A percentile compares a stretch with the other conserved stretches of the same genome.
These are phyloP conservation scores for Hemitrygon akajei DNA, from an alignment of 2,797 vertebrate genomes.

Conservation along the genomic window DNA sequence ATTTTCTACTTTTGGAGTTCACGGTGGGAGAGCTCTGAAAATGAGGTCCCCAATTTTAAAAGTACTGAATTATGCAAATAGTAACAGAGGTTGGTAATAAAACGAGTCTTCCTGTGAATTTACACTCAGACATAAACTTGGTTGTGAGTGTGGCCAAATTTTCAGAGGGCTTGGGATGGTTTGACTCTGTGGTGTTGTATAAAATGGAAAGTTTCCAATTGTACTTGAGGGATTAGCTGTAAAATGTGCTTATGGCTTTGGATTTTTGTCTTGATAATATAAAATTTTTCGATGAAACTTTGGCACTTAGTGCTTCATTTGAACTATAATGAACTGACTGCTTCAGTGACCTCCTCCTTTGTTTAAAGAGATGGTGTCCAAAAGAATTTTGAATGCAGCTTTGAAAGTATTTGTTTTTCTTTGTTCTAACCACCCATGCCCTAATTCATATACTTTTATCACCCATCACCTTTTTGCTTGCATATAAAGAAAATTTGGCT, in stretches of 20 bases:
- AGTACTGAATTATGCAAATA: too few relatives aligned
- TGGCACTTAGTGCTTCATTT: not conserved
- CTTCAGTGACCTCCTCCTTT: not conserved
- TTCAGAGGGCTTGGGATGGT: not conserved
- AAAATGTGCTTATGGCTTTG: not conserved
- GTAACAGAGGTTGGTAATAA: not conserved
- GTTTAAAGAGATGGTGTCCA: not conserved
- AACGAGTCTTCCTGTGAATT: not conserved
- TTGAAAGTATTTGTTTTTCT: not conserved
- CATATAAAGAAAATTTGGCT: too few relatives aligned
- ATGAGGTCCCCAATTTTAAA: not conserved
- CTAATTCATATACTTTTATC: too few relatives aligned
- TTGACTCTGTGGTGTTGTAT: not conserved
- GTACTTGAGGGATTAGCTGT: slow-evolving; percentile 23
- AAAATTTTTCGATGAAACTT: not conserved
- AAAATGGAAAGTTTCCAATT: not conserved
- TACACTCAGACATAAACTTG: not conserved
- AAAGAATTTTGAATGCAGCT: not conserved
- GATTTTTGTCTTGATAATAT: not conserved
- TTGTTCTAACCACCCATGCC: not conserved
- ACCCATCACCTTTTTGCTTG: not conserved
- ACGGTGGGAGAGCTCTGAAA: not conserved
- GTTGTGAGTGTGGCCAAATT: not conserved
- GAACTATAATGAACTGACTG: not conserved
- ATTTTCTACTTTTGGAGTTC: not conserved